Base-by-base conservation (phyloP, 2,888 invertebrate species). In the Hermodice carunculata region DNA sequence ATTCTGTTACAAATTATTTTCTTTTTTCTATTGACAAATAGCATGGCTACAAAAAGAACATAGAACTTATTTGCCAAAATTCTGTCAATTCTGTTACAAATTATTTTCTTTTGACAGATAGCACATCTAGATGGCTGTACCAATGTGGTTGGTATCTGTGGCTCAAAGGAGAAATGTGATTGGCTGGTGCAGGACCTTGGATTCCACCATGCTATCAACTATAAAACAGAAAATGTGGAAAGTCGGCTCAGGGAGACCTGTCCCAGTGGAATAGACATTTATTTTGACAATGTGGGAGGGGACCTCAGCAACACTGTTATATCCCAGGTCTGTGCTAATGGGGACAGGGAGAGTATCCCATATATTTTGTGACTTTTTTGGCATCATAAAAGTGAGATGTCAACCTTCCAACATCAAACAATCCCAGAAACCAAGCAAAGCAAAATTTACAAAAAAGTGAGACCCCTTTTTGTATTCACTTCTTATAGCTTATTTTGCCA, bases 201-300 rank as follows among this genome's bases (percentile, higher is more conserved):
- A 3, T 86, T 85, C 74, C 78, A 82, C 73, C 72, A 68, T 8
- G 82, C 86, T 14, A 80, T 87, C 37, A 85, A 86, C 71, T 86
- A 86, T 70, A 85, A 84, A 63, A 76, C 75, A 6, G 80, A 82
- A 22, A 67, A 82, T 57, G 74, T 86, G 2, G 51, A 66, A 17
- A 71, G 76, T 3, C 71, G 72, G 43, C 61, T 87, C 54, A 65
- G 65, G 24, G 69, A 76, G 37, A 19, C 70, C 1, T 86, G 86
- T 65, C 83, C 85, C 29, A 68, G 77, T 43, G 86, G 86, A 14
- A 74, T 86, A 2, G 79, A 86, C 73, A 76, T 81, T 17, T 87
- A 86, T 70, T 86, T 86, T 79, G 87, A 87, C 71, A 87, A 87
- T 77, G 86, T 86, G 29, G 87, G 86, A 1, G 86, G 86, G 1